phyloP scores from a whole-genome alignment of 2,797 vertebrate genomes.

The Garrulus glandarius region DNA sequence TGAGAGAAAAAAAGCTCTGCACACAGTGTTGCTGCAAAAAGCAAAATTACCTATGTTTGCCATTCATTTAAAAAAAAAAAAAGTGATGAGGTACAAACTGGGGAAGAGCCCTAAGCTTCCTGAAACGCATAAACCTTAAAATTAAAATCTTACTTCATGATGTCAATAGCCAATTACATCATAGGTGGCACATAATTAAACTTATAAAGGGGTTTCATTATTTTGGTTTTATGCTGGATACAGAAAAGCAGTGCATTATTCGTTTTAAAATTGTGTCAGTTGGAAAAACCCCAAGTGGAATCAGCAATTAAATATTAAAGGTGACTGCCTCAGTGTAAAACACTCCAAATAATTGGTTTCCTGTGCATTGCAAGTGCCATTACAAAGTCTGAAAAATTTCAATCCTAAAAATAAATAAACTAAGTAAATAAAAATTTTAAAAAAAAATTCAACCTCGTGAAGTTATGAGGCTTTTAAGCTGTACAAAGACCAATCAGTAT shows the following conservation, averaged over 20 bases:
- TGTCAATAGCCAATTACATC: conserved; percentile 53
- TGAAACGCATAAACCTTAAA: conserved; percentile 48
- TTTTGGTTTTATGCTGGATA: conserved; percentile 9
- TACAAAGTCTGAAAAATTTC: background rate
- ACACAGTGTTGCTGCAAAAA: conserved; percentile 18
- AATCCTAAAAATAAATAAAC: background rate
- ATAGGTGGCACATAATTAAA: conserved; percentile 66
- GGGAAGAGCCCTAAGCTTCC: conserved; percentile 43
- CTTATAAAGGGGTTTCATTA: conserved; percentile 25
- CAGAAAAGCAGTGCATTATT: conserved; percentile 24
- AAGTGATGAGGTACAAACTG: conserved; percentile 17
- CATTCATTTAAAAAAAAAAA: background rate
- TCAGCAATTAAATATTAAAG: conserved; percentile 43
- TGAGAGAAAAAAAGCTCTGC: background rate
- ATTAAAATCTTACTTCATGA: conserved; percentile 41
- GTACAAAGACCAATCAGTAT: background rate
- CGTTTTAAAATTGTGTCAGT: conserved; percentile 18
- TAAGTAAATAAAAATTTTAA: background rate
- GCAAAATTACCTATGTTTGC: conserved; percentile 4
- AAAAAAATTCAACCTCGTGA: background rate
- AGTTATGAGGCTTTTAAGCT: background rate
- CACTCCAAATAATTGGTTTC: background rate
- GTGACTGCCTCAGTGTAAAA: background rate
- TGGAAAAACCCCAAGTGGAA: conserved; percentile 16
- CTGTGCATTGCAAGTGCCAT: background rate